Percentiles rank a stretch among this genome's conserved stretches.
These are phyloP conservation scores for Camponotus pennsylvanicus DNA, from an alignment of 1,140 invertebrate species.

Conservation along the genomic window DNA sequence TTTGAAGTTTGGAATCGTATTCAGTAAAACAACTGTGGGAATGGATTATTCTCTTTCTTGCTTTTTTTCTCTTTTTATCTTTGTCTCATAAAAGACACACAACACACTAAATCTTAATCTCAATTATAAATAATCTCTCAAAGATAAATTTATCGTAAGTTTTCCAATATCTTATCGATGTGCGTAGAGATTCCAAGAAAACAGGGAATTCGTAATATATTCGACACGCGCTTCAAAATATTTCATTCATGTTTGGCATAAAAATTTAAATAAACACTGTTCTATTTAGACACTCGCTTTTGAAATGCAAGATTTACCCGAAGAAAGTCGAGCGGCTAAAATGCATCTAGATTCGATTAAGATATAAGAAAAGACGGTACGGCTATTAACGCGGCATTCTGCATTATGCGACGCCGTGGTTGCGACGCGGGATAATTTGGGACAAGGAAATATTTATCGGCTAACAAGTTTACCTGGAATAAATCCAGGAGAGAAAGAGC, in stretches of 20 bases:
- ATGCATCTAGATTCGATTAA: conserved; percentile 17
- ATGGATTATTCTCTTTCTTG: too few species aligned
- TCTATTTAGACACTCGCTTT: not conserved
- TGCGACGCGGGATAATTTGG: conserved; percentile 50
- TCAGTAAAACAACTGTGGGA: too few species aligned
- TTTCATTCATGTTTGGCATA: not conserved
- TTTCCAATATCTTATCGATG: not conserved
- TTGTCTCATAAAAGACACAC: not conserved
- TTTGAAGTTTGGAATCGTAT: too few species aligned
- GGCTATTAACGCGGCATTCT: conserved; percentile 47
- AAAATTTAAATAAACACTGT: not conserved
- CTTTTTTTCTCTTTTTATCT: not conserved
- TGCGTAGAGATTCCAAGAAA: not conserved
- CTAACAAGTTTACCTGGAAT: conserved; percentile 62
- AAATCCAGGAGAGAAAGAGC: conserved; percentile 41
- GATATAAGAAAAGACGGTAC: not conserved
- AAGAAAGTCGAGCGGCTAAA: not conserved
- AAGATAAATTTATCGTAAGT: not conserved
- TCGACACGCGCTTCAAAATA: not conserved
- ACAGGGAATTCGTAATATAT: not conserved
- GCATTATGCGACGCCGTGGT: conserved; percentile 49
- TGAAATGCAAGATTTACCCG: not conserved
- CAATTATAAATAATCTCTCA: too few species aligned
- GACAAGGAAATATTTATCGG: conserved; percentile 61
- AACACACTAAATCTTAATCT: not conserved